A percentile compares a stretch with the other conserved stretches of the same genome.
phyloP scores from a whole-genome alignment of 2,113 vertebrate species.

The Crotalus tigris region DNA sequence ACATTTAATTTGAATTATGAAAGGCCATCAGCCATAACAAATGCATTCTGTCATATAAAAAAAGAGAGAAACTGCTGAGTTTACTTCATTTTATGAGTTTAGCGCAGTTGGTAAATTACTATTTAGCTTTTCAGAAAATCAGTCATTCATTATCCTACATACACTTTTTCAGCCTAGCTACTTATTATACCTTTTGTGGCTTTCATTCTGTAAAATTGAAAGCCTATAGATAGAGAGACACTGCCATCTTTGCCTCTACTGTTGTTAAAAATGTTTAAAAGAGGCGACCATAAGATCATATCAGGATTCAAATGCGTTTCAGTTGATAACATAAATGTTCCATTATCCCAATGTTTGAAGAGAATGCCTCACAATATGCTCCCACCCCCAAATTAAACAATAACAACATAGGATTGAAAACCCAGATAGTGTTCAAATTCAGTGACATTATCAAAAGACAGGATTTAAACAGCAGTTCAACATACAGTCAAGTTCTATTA shows the following conservation, averaged over 20 bases:
- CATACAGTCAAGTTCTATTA: neutral
- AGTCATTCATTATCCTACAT: neutral
- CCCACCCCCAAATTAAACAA: neutral
- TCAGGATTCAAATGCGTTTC: neutral
- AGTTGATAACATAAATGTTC: neutral
- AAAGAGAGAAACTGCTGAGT: slow-evolving; percentile 68
- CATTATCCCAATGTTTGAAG: neutral
- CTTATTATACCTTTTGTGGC: neutral
- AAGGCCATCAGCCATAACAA: slow-evolving; percentile 69
- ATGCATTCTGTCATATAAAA: slow-evolving; percentile 68
- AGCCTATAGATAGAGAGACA: neutral
- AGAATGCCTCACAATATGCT: neutral
- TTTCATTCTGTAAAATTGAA: slow-evolving; percentile 20
- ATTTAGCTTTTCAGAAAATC: slow-evolving; percentile 23
- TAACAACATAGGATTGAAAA: neutral
- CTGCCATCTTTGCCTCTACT: neutral
- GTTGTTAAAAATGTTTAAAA: slow-evolving; percentile 7
- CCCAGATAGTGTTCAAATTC: neutral
- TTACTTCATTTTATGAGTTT: slow-evolving; percentile 76
- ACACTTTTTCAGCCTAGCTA: neutral
- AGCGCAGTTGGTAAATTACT: slow-evolving; percentile 47
- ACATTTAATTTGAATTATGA: slow-evolving; percentile 74
- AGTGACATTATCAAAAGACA: neutral
- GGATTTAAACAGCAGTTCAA: neutral
- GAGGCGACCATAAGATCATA: slow-evolving; percentile 12